Conservation (phyloP, 2,113 vertebrate genomes). For the Phoxinus phoxinus region DNA sequence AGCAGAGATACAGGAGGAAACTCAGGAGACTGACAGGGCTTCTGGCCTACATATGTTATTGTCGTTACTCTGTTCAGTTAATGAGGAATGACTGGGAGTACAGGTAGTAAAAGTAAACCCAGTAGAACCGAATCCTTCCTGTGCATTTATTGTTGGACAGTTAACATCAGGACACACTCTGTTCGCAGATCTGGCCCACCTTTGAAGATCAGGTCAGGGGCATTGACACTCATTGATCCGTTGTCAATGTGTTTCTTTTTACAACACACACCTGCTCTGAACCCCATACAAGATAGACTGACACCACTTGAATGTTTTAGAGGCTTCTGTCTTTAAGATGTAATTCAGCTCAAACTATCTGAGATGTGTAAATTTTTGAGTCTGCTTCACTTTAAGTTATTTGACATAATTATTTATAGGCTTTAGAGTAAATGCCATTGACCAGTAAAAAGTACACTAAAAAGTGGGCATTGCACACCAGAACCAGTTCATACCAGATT, state of each 20-base stretch:
- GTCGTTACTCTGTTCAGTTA: constrained; percentile 33
- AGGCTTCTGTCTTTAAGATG: not conserved
- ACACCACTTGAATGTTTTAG: not conserved
- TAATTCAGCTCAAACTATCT: not conserved
- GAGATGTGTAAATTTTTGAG: not conserved
- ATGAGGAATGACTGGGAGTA: constrained; percentile 43
- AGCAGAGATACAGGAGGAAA: constrained; percentile 6
- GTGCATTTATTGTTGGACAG: constrained; percentile 36
- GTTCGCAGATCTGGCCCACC: constrained; percentile 28
- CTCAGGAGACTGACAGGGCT: not conserved
- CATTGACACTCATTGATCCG: not conserved
- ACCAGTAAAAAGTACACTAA: not conserved
- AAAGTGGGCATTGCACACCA: not conserved
- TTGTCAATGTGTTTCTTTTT: constrained; percentile 33
- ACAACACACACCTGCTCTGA: constrained; percentile 25
- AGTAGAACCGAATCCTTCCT: constrained; percentile 54
- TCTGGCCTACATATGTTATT: constrained; percentile 47
- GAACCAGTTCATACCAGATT: too few species aligned
- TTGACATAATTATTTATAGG: constrained; percentile 6
- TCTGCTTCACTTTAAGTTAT: not conserved
- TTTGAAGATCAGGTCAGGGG: constrained; percentile 35
- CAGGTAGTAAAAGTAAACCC: constrained; percentile 46
- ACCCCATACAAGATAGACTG: constrained; percentile 22
- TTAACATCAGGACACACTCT: constrained; percentile 29
- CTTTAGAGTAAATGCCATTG: not conserved